phyloP scores from a whole-genome alignment of 2,888 invertebrate genomes.

The Anoplius nigerrimus region DNA sequence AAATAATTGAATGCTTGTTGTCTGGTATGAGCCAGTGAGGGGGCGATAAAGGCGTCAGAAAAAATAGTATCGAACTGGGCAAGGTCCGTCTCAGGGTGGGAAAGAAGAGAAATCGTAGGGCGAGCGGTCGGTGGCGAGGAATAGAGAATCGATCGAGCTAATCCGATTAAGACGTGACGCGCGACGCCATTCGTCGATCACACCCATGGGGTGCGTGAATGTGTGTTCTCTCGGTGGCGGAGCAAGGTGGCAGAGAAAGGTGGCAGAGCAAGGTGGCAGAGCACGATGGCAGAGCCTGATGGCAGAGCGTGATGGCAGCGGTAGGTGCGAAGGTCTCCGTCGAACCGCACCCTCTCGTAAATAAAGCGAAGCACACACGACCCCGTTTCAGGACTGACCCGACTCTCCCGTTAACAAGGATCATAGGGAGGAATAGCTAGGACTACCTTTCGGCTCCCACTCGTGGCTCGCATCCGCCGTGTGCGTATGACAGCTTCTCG shows the following conservation, averaged over 20 bases:
- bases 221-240: background rate
- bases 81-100: background rate
- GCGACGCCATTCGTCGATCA: slow-evolving; percentile 23
- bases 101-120: slow-evolving; percentile 7
- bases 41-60: too few relatives aligned
- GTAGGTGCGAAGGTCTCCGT: slow-evolving; percentile 11
- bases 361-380: slow-evolving; percentile 41
- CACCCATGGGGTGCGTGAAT: too few relatives aligned
- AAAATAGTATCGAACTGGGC: background rate
- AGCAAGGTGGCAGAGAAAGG: slow-evolving; percentile 11
- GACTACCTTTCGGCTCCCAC: slow-evolving; percentile 2
- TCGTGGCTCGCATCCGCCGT: slow-evolving; percentile 10
- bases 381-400: background rate
- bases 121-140: background rate
- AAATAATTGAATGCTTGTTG: too few relatives aligned
- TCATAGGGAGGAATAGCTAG: slow-evolving; percentile 13
- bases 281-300: background rate
- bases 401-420: slow-evolving; percentile 10
- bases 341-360: slow-evolving; percentile 47
- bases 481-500: too few relatives aligned
- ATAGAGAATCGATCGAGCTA: slow-evolving; percentile 58
- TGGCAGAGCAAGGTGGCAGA: slow-evolving; percentile 15
- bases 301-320: slow-evolving; percentile 19
- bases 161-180: slow-evolving; percentile 61
- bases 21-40: too few relatives aligned